These are phyloP conservation scores for Ictalurus furcatus DNA, from an alignment of 2,113 vertebrate species.

Conservation along the genomic window DNA sequence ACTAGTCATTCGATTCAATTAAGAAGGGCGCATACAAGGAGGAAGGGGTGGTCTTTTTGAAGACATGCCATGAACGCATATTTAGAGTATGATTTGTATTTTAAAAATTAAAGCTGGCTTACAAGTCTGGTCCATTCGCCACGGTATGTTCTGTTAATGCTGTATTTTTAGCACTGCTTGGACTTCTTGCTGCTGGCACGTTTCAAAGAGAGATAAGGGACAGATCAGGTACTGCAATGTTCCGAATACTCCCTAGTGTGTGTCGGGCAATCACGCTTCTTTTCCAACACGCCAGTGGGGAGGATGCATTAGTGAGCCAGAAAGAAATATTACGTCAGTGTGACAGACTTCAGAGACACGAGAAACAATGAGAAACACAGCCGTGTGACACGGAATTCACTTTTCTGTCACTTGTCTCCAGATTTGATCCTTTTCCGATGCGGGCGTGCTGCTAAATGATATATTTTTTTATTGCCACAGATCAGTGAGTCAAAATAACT, in stretches of 20 bases:
- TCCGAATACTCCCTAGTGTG: not conserved
- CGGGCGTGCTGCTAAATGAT: not conserved
- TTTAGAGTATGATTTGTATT: not conserved
- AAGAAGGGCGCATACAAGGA: not conserved
- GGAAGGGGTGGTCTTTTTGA: not conserved
- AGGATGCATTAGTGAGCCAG: too few species aligned
- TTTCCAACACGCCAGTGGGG: not conserved
- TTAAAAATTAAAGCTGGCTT: not conserved
- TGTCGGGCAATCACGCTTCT: too few species aligned
- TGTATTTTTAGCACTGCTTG: not conserved
- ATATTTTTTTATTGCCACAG: not conserved
- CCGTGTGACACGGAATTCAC: not conserved
- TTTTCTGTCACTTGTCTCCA: not conserved
- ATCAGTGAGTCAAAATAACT: not conserved
- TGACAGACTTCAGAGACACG: too few species aligned
- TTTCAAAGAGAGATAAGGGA: not conserved
- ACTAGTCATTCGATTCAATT: not conserved
- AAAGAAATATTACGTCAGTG: too few species aligned
- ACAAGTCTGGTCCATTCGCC: not conserved
- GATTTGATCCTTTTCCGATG: not conserved
- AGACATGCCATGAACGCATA: not conserved
- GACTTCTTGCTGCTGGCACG: not conserved
- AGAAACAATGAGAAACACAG: not conserved
- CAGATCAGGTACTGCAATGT: not conserved
- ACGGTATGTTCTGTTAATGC: not conserved